Evolutionary conservation across 2,888 invertebrate species (phyloP).

Genomic region (Punctoribates punctum): DNA sequence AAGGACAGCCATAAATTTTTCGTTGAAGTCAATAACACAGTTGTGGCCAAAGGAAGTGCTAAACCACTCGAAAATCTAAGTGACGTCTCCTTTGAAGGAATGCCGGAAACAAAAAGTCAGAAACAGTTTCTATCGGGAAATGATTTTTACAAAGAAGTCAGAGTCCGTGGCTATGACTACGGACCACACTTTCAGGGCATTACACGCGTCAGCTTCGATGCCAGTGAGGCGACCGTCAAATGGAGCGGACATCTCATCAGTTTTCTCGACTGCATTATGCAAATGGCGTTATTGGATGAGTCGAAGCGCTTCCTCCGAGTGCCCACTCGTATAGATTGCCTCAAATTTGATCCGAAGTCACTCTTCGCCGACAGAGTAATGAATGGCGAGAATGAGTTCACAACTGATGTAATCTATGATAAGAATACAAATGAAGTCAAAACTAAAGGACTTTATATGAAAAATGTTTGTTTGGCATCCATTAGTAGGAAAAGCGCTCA

Average conservation of each 20-base stretch:
- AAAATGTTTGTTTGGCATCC: constrained; percentile 21
- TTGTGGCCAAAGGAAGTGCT: constrained; percentile 54
- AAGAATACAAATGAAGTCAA: not conserved
- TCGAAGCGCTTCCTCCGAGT: constrained; percentile 4
- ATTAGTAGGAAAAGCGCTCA: constrained; percentile 28
- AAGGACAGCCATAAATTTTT: constrained; percentile 55
- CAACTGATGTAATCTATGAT: constrained; percentile 6
- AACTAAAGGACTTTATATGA: constrained; percentile 4
- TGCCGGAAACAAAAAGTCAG: not conserved
- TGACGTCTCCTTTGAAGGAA: not conserved
- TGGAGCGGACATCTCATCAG: constrained; percentile 42
- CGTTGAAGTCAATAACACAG: constrained; percentile 53
- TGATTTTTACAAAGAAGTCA: constrained; percentile 81
- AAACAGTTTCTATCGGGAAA: constrained; percentile 44
- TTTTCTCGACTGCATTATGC: constrained; percentile 34
- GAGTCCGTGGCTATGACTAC: constrained; percentile 81
- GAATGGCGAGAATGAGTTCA: not conserved
- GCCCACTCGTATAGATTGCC: constrained; percentile 10
- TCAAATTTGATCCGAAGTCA: constrained; percentile 23
- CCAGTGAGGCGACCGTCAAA: constrained; percentile 29
- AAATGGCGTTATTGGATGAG: constrained; percentile 22
- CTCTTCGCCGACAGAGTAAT: not conserved
- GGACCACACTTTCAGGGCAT: constrained; percentile 76
- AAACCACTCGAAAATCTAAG: constrained; percentile 36
- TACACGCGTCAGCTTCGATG: constrained; percentile 66